phyloP scores from a whole-genome alignment of 2,797 vertebrate species.

The Pteronotus mesoamericanus region DNA sequence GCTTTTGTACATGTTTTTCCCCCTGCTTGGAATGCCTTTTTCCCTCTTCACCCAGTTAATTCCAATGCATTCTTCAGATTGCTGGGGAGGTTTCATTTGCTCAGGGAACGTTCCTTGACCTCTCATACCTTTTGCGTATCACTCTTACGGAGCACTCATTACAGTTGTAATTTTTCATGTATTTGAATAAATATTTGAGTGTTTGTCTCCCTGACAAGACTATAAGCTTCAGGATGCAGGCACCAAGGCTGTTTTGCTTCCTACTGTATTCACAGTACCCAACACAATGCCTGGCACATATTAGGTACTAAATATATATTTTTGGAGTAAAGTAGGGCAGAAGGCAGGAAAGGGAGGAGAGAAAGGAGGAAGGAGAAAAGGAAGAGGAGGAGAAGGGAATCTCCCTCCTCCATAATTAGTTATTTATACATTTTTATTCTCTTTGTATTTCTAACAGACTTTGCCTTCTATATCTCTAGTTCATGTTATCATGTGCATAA shows the following conservation, averaged over 20 bases:
- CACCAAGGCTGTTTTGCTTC: neutral
- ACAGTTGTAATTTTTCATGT: neutral
- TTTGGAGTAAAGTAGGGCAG: neutral
- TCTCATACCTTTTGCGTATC: neutral
- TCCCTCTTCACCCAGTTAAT: neutral
- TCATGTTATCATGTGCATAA: neutral
- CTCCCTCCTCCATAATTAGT: neutral
- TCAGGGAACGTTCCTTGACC: neutral
- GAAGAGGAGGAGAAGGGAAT: neutral
- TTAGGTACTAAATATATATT: neutral
- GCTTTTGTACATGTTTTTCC: neutral
- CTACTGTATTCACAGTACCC: neutral
- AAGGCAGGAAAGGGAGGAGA: neutral
- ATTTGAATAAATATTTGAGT: neutral
- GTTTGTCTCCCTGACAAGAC: neutral
- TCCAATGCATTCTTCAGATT: neutral
- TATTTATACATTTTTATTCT: neutral
- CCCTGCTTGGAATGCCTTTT: neutral
- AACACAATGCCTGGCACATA: neutral
- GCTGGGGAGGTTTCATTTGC: neutral
- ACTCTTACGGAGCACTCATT: neutral
- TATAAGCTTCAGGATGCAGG: neutral
- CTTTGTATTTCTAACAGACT: neutral
- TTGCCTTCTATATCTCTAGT: neutral
- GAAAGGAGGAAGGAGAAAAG: neutral